Conservation (phyloP, 2,888 invertebrate species). For the Nymphalis urticae region DNA sequence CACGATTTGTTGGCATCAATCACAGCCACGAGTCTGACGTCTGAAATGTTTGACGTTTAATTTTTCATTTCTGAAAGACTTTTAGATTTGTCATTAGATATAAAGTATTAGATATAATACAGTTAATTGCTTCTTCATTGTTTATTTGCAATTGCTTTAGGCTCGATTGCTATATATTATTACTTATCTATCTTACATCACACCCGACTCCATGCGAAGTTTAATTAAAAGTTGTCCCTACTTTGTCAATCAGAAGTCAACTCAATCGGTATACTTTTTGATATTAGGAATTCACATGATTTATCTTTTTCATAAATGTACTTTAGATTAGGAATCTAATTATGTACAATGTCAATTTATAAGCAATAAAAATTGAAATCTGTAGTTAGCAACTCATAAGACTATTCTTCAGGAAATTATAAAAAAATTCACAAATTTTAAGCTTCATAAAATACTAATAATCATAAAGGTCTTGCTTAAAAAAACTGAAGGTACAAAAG, state of each 20-base stretch:
- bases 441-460: too few species aligned
- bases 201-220: neutral
- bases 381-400: too few species aligned
- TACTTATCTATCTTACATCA: too few species aligned
- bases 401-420: too few species aligned
- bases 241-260: neutral
- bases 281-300: neutral
- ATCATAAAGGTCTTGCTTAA: too few species aligned
- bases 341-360: too few species aligned
- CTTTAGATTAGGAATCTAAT: neutral
- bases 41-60: slow-evolving; percentile 42
- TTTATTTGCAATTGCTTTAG: too few species aligned
- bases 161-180: too few species aligned
- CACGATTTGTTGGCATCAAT: slow-evolving; percentile 42
- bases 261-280: neutral
- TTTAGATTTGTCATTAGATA: slow-evolving; percentile 16
- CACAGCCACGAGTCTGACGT: slow-evolving; percentile 34
- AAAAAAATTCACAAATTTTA: too few species aligned
- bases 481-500: too few species aligned
- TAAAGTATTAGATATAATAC: neutral
- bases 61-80: slow-evolving; percentile 27
- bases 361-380: too few species aligned
- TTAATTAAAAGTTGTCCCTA: neutral
- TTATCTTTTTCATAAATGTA: neutral
- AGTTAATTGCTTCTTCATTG: too few species aligned